phyloP scores from a whole-genome alignment of 1,140 invertebrate genomes.

The Drepana arcuata region DNA sequence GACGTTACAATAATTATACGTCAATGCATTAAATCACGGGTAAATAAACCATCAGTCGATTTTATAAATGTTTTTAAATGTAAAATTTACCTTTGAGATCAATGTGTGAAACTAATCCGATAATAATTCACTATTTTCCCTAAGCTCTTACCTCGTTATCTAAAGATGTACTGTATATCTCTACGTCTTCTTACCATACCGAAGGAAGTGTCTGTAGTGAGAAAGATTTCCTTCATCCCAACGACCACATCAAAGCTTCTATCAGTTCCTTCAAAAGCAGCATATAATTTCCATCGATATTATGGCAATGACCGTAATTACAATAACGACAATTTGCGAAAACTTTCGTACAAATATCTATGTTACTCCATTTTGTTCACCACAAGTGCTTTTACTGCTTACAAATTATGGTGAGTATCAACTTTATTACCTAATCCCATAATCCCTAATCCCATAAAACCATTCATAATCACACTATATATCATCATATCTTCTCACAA shows the following conservation, averaged over 20 bases:
- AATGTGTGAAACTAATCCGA: not conserved
- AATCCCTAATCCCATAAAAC: too few relatives aligned
- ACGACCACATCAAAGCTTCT: too few relatives aligned
- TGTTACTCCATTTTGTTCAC: conserved; percentile 40
- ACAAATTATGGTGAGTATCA: conserved; percentile 45
- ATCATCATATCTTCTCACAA: too few relatives aligned
- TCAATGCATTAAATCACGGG: too few relatives aligned
- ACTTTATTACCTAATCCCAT: too few relatives aligned
- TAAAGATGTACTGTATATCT: conserved; percentile 39
- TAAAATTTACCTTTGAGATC: too few relatives aligned
- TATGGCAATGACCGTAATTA: conserved; percentile 20
- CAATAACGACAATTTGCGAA: conserved; percentile 10
- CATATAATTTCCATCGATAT: conserved; percentile 17
- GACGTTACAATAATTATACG: too few relatives aligned
- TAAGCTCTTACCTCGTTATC: conserved; percentile 1
- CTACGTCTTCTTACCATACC: conserved; percentile 28
- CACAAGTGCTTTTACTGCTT: conserved; percentile 36
- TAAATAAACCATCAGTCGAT: too few relatives aligned
- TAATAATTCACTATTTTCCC: conserved; percentile 3
- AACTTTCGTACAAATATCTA: conserved; percentile 31
- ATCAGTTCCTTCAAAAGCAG: too few relatives aligned
- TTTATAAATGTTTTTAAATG: too few relatives aligned
- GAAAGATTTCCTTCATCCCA: conserved; percentile 19
- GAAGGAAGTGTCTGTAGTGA: conserved; percentile 19
- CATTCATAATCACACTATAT: too few relatives aligned